Conservation (phyloP, 2,113 vertebrate species). For the Uria lomvia region DNA sequence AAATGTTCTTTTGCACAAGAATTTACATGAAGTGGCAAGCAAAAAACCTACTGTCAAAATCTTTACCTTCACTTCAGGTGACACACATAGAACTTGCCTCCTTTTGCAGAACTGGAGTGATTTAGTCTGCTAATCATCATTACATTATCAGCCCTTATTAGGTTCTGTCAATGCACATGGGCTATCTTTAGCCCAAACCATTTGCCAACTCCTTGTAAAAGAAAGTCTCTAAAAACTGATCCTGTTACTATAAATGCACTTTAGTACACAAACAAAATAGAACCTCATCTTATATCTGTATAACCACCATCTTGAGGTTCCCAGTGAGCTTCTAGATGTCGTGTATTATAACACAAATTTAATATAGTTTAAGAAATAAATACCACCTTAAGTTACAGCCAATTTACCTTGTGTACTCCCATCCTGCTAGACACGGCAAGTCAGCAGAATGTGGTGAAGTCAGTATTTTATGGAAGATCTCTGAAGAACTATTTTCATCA, state of each 20-base stretch:
- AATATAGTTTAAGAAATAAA: not conserved
- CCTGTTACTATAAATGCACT: not conserved
- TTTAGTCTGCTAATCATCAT: not conserved
- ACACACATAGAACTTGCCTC: not conserved
- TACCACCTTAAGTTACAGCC: not conserved
- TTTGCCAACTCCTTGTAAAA: not conserved
- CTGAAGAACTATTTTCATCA: not conserved
- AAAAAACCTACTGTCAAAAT: not conserved
- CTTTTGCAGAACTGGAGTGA: not conserved
- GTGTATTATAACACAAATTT: not conserved
- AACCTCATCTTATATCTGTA: not conserved
- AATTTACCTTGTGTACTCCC: not conserved
- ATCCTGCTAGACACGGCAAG: not conserved
- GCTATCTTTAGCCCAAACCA: not conserved
- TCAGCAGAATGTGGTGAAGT: not conserved
- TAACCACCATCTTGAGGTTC: not conserved
- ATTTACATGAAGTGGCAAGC: not conserved
- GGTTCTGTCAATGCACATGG: not conserved
- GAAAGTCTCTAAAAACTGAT: not conserved
- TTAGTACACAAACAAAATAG: not conserved
- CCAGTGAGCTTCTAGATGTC: not conserved
- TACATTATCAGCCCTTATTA: not conserved
- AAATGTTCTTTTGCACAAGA: not conserved
- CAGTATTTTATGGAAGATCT: not conserved
- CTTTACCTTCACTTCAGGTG: not conserved